Base-by-base conservation (phyloP, 2,888 invertebrate species). In the Rhynchonema sp. region DNA sequence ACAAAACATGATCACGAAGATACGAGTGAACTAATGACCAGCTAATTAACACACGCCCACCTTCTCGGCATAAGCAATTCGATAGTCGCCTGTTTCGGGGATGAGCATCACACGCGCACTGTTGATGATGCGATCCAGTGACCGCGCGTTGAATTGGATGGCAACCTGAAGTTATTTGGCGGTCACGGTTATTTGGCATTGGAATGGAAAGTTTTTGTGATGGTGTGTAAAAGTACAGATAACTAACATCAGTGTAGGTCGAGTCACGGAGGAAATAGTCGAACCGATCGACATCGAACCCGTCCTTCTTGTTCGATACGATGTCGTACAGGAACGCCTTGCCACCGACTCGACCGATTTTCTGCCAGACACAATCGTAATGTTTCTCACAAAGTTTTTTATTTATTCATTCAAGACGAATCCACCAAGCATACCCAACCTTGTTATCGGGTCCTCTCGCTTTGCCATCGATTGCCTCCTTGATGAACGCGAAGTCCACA, bases 271-370 rank as follows among this genome's bases (percentile, higher is more conserved):
- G 72, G 56, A 84, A 74, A 67, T 84, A 83, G 66, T 84, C 83
- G 78, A 80, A 81, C 68, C 82, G 82, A 68, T 83, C 83, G 1
- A 83, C 82, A 70, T 83, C 82, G 25, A 82, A 74, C 13, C 79
- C 79, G 63, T 78, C 80, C 46, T 74, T 70, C 62, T 78, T 76
- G 70, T 83, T 82, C 56, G 79, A 76, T 0, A 82, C 78, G 63
- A 83, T 79, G 78, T 79, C 77, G 68, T 78, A 80, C n/a, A 80
- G 69, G 68, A 77, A 79, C 22, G 73, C 66, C 65, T 78, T 78
- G n/a, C 71, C 68, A 38, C 63, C 63, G n/a, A 62, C 62, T 63
- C 75, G 64, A 20, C 74, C 73, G 38, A 60, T 46, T 59, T 66
- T 67, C 27, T 17, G 1, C 49, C 49, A 55, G n/a, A n/a, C n/a